Base-by-base conservation (phyloP, 1,140 invertebrate species). In the Drosophila tsacasi region DNA sequence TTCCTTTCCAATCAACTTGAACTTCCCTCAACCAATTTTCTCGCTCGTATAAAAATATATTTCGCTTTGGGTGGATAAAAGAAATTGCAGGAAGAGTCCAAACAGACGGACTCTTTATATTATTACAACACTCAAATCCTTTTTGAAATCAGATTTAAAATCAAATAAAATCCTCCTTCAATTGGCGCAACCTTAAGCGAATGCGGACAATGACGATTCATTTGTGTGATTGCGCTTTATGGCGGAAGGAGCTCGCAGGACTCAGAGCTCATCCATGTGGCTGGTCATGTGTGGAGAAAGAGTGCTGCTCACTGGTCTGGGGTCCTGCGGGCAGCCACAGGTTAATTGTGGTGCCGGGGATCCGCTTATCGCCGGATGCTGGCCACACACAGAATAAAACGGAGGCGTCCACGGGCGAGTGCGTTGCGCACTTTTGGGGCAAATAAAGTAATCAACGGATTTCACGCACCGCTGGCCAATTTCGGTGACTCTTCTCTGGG, bases 391-490 rank as follows among this genome's bases (percentile, higher is more conserved):
- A 35, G 47, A 55, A 21, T 21, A 37, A 27, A 55, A 32, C 21
- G 13, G 19, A 37, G 47, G 21, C 57, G 32, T 23, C 32, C 52
- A 40, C 54, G 27, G 49, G 9, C 68, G 57, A 79, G 66, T 66
- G 63, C 58, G 65, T 61, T 58, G 71, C 39, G 58, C 72, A 87
- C 66, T 89, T 74, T 81, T 25, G 46, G 72, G 61, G 54, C 72
- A 91, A 91, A 91, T 91, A 91, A 87, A 91, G 89, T 89, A 91
- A 91, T 91, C 89, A 91, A 89, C 83, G 87, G 75, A 91, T 91
- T 91, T 91, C 65, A 87, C 87, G 83, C 87, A 75, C 79, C 71
- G 63, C 27, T 68, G 66, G 52, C 27, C 80, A 91, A 80, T 86
- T 83, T 83, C 58, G 59, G 77, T 32, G 47, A 61, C 39, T 39